Percentiles rank a stretch among this genome's conserved stretches.
phyloP scores from a whole-genome alignment of 2,113 vertebrate species.

The Eidolon helvum region DNA sequence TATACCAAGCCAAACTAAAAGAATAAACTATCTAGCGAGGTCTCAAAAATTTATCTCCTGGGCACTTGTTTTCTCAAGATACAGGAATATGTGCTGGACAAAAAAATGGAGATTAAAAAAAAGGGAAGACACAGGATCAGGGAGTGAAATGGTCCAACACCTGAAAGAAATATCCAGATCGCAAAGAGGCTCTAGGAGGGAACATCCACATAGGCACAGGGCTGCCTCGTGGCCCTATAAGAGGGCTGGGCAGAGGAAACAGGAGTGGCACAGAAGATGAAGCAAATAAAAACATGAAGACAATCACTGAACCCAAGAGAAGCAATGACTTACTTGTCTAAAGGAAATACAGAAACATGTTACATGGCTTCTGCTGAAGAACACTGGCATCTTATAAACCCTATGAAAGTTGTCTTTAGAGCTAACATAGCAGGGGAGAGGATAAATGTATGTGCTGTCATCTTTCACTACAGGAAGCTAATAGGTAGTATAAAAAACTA shows the following conservation, averaged over 20 bases:
- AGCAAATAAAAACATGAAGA: too few species aligned
- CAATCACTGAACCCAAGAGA: background rate
- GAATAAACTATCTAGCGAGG: background rate
- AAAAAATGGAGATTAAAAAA: background rate
- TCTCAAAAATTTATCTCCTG: background rate
- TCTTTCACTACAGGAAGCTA: background rate
- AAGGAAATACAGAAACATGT: background rate
- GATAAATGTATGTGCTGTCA: background rate
- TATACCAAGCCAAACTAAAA: background rate
- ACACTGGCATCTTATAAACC: background rate
- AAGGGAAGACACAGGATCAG: background rate
- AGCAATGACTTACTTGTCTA: background rate
- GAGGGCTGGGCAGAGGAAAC: too few species aligned
- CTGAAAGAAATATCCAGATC: background rate
- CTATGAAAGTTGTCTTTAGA: background rate
- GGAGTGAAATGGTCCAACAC: too few species aligned
- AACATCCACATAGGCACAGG: background rate
- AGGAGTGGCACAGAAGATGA: background rate
- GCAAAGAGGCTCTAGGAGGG: too few species aligned
- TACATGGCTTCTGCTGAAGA: background rate
- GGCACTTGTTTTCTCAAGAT: background rate
- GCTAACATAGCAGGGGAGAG: too few species aligned
- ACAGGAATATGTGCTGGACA: background rate
- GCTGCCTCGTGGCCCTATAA: fast-evolving
- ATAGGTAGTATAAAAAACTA: background rate